These are phyloP conservation scores for Cossypha polioptera DNA, from an alignment of 2,797 vertebrate species.

Conservation along the genomic window DNA sequence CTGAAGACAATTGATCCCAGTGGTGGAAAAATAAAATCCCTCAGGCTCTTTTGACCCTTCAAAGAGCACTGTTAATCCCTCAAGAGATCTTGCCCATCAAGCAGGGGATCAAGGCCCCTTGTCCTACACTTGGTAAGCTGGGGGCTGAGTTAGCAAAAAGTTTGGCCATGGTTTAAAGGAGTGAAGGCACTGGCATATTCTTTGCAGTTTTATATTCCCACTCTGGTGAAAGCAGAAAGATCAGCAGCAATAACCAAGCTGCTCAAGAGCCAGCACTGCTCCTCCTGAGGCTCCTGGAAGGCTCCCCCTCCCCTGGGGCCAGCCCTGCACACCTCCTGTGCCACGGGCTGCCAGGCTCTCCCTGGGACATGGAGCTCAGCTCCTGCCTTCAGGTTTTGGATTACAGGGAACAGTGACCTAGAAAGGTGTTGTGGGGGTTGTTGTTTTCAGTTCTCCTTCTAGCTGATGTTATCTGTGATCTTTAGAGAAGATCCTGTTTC, in stretches of 20 bases:
- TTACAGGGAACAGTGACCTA: neutral
- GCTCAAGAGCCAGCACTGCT: neutral
- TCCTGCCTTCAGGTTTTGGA: neutral
- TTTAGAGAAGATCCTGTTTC: neutral
- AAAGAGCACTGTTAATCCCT: neutral
- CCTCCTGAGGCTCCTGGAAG: neutral
- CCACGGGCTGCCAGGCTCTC: neutral
- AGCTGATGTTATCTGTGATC: neutral
- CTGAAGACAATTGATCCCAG: neutral
- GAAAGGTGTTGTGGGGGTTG: neutral
- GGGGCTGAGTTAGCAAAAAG: neutral
- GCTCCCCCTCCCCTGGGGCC: neutral
- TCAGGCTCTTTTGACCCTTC: neutral
- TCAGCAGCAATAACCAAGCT: neutral
- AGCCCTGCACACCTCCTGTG: neutral
- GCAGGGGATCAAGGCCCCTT: neutral
- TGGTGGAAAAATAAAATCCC: neutral
- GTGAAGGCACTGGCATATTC: neutral
- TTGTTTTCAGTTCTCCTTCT: neutral
- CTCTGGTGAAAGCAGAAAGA: neutral
- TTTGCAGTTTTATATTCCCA: neutral
- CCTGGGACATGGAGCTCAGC: neutral
- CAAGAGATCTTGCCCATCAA: neutral
- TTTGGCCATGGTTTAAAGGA: neutral
- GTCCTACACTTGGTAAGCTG: neutral